Evolutionary conservation across 2,888 invertebrate species (phyloP).

Genomic region (Pollenia labialis): DNA sequence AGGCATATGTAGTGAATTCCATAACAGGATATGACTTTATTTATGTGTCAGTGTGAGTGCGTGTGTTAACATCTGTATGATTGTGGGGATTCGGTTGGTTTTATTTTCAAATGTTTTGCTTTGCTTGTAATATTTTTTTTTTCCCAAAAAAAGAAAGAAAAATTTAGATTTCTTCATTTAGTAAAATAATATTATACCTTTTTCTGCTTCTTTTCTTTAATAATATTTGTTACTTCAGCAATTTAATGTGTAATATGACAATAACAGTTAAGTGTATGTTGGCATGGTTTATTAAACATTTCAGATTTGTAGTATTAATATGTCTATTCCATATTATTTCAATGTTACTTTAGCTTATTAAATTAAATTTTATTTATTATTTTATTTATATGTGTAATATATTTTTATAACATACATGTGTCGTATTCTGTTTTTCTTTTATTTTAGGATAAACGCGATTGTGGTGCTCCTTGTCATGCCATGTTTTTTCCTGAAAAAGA

Average conservation of each 20-base stretch:
- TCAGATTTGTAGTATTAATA: background rate
- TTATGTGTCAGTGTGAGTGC: background rate
- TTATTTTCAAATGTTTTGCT: background rate
- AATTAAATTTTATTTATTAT: slow-evolving; percentile 8
- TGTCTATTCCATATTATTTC: background rate
- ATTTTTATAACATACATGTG: slow-evolving; percentile 5
- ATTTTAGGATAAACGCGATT: slow-evolving; percentile 86
- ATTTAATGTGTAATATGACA: background rate
- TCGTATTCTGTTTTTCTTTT: slow-evolving; percentile 57
- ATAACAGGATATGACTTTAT: slow-evolving; percentile 25
- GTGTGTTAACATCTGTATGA: slow-evolving; percentile 11
- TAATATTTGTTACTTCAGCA: background rate
- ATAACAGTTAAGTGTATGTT: background rate
- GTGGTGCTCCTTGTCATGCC: slow-evolving; percentile 95
- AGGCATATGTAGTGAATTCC: slow-evolving; percentile 41
- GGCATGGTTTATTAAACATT: slow-evolving; percentile 14
- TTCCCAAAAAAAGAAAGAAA: slow-evolving; percentile 27
- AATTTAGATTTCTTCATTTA: slow-evolving; percentile 19
- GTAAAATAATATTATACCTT: slow-evolving; percentile 4
- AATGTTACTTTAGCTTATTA: slow-evolving; percentile 4
- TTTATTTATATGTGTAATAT: background rate
- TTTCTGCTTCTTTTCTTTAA: background rate
- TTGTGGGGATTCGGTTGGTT: background rate
- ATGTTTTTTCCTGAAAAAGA: slow-evolving; percentile 95
- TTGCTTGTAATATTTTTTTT: background rate